Evolutionary conservation across 2,113 vertebrate genomes (phyloP).

Genomic region (Ailuropoda melanoleuca): DNA sequence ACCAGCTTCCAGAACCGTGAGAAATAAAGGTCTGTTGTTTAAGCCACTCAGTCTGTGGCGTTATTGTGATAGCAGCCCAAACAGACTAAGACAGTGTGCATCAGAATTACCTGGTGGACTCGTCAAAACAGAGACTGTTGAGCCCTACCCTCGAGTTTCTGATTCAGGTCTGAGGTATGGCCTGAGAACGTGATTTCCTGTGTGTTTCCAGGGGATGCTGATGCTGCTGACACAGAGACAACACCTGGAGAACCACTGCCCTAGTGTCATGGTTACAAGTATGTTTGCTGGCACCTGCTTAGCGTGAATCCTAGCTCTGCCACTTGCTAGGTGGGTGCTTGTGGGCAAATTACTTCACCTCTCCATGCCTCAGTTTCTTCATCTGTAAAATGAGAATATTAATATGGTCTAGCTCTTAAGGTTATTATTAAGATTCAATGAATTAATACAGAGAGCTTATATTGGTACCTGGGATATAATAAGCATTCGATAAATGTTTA

Average conservation of each 20-base stretch:
- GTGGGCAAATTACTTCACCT: background rate
- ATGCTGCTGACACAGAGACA: background rate
- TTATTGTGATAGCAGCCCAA: background rate
- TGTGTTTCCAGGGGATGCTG: background rate
- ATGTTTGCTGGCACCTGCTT: background rate
- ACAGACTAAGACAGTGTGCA: background rate
- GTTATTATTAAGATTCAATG: background rate
- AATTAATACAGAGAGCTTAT: background rate
- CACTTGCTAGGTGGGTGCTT: background rate
- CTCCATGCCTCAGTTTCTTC: background rate
- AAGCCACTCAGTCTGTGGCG: background rate
- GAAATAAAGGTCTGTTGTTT: background rate
- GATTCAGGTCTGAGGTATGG: background rate
- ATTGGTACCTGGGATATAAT: background rate
- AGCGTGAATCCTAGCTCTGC: background rate
- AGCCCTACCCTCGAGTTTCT: background rate
- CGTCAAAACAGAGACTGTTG: background rate
- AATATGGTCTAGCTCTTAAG: background rate
- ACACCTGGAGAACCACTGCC: background rate
- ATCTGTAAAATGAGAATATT: background rate
- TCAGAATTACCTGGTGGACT: background rate
- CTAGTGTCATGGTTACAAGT: fast-evolving
- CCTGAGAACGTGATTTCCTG: background rate
- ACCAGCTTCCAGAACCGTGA: background rate
- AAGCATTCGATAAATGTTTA: background rate